A percentile compares a stretch with the other conserved stretches of the same genome.
Evolutionary conservation across 1,140 invertebrate genomes (phyloP).

Genomic region (Hyphantria cunea): DNA sequence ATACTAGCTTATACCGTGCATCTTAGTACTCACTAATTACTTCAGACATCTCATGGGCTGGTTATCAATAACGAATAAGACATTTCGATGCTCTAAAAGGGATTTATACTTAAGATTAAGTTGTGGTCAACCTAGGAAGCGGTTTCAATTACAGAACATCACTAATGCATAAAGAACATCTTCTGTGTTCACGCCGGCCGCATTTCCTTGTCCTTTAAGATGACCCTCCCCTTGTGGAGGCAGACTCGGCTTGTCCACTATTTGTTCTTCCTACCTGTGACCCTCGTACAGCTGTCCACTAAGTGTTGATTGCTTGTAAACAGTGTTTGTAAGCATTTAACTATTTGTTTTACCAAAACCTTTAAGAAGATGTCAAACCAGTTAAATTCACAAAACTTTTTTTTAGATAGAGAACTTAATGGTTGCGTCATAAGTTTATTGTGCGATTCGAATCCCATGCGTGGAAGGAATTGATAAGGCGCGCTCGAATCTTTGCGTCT

Average conservation of each 20-base stretch:
- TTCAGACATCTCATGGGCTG: neutral
- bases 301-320: slow-evolving; percentile 79
- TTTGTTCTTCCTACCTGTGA: slow-evolving; percentile 71
- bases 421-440: slow-evolving; percentile 77
- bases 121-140: slow-evolving; percentile 55
- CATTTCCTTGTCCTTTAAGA: slow-evolving; percentile 70
- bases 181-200: slow-evolving; percentile 53
- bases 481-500: slow-evolving; percentile 80
- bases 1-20: slow-evolving; percentile 28
- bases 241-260: slow-evolving; percentile 61
- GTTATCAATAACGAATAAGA: slow-evolving; percentile 19
- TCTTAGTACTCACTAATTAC: slow-evolving; percentile 9
- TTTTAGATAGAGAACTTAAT: slow-evolving; percentile 34
- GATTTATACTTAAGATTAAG: slow-evolving; percentile 51
- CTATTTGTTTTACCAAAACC: slow-evolving; percentile 54
- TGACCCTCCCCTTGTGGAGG: slow-evolving; percentile 60
- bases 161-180: slow-evolving; percentile 75
- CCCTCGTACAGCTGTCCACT: slow-evolving; percentile 71
- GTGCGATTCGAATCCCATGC: slow-evolving; percentile 72
- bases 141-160: slow-evolving; percentile 72
- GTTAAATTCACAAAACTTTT: neutral
- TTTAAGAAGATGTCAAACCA: slow-evolving; percentile 14
- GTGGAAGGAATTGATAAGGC: slow-evolving; percentile 81
- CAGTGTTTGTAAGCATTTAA: slow-evolving; percentile 47
- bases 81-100: slow-evolving; percentile 1